These are phyloP conservation scores for Pipa parva DNA, from an alignment of 2,113 vertebrate species.

Conservation along the genomic window DNA sequence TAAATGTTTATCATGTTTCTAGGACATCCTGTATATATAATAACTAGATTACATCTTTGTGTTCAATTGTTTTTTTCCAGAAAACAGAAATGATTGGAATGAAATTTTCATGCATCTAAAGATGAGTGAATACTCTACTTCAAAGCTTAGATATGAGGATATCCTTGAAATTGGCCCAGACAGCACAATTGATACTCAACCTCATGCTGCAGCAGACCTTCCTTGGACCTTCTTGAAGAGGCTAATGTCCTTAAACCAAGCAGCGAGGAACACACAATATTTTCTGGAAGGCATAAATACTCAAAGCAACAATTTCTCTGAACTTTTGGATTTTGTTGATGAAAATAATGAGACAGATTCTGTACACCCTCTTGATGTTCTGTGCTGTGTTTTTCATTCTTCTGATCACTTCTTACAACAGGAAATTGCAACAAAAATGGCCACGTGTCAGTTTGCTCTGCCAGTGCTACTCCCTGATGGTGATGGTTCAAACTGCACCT, in stretches of 20 bases:
- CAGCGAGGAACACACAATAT: slow-evolving; percentile 47
- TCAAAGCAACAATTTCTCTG: background rate
- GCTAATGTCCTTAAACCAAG: slow-evolving; percentile 48
- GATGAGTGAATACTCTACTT: too few relatives aligned
- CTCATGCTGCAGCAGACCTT: slow-evolving; percentile 15
- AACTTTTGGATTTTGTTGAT: background rate
- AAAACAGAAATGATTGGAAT: background rate
- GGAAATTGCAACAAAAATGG: slow-evolving; percentile 61
- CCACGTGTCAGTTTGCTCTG: slow-evolving; percentile 67
- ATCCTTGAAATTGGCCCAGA: slow-evolving; percentile 60
- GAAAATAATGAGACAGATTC: background rate
- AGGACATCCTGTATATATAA: too few relatives aligned
- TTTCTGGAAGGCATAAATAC: background rate
- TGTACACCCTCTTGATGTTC: background rate
- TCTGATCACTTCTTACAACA: slow-evolving; percentile 64
- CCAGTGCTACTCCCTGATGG: slow-evolving; percentile 69
- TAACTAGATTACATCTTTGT: too few relatives aligned
- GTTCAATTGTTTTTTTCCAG: background rate
- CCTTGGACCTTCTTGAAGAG: slow-evolving; percentile 48
- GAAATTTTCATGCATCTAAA: background rate
- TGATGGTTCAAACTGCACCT: slow-evolving; percentile 50
- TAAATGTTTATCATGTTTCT: too few relatives aligned
- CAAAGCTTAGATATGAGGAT: background rate
- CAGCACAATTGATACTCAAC: slow-evolving; percentile 57
- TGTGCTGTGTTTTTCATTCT: slow-evolving; percentile 63